phyloP scores from a whole-genome alignment of 2,797 vertebrate genomes.

The Brotula barbata region DNA sequence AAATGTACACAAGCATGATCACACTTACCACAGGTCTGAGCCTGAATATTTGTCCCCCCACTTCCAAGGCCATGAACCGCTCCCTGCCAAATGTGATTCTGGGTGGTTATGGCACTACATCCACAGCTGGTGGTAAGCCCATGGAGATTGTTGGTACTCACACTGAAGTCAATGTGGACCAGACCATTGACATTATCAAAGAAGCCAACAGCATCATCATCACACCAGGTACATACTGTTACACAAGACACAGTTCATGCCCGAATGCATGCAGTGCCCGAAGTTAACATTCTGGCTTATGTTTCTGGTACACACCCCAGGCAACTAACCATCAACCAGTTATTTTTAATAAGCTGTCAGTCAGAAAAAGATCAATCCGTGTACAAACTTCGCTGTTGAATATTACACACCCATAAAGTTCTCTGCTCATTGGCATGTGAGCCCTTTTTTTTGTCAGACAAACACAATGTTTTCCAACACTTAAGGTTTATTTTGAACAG shows the following conservation, averaged over 20 bases:
- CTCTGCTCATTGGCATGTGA: not conserved
- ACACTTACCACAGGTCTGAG: not conserved
- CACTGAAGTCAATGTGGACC: slow-evolving; percentile 80
- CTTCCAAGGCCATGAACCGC: slow-evolving; percentile 77
- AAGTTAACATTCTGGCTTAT: no score
- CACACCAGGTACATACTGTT: slow-evolving; percentile 70
- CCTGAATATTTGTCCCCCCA: not conserved
- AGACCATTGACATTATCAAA: slow-evolving; percentile 80
- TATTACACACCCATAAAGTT: not conserved
- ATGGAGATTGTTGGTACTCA: slow-evolving; percentile 82
- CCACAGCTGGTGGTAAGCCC: slow-evolving; percentile 77
- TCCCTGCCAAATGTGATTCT: slow-evolving; percentile 82
- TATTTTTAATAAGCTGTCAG: no score
- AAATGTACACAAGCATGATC: not conserved
- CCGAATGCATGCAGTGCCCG: no score
- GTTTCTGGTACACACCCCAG: no score
- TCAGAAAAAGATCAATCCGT: not conserved
- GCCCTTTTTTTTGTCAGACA: not conserved
- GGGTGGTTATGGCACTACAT: slow-evolving; percentile 79
- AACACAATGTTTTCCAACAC: not conserved
- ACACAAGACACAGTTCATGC: not conserved
- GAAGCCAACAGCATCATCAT: slow-evolving; percentile 81
- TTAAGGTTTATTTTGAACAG: not conserved
- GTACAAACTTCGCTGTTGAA: not conserved
- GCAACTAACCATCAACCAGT: no score